These are phyloP conservation scores for Rhabditoides inermis DNA, from an alignment of 2,888 invertebrate genomes.

Conservation along the genomic window DNA sequence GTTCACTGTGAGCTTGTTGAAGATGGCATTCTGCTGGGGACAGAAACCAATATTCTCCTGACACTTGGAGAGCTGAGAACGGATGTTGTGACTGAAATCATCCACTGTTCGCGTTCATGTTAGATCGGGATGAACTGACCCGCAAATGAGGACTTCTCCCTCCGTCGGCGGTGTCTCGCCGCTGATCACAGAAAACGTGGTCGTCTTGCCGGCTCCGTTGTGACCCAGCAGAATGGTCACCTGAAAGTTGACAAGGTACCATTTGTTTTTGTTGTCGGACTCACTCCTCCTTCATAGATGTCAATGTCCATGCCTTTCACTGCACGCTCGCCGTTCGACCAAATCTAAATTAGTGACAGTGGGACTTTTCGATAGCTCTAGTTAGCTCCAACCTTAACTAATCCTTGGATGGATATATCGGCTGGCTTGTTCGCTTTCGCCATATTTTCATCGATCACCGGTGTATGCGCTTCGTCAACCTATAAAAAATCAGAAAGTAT, in stretches of 20 bases:
- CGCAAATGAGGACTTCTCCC: constrained; percentile 32
- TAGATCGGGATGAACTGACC: too few relatives aligned
- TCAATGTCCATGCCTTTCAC: constrained; percentile 40
- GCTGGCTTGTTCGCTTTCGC: too few relatives aligned
- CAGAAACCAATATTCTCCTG: constrained; percentile 38
- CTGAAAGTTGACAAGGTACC: too few relatives aligned
- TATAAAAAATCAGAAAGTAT: too few relatives aligned
- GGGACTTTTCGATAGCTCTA: too few relatives aligned
- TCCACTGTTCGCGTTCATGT: too few relatives aligned
- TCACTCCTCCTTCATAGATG: constrained; percentile 29
- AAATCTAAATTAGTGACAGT: too few relatives aligned
- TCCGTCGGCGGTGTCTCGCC: constrained; percentile 37
- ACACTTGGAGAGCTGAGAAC: constrained; percentile 19
- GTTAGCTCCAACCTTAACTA: too few relatives aligned
- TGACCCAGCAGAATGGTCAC: constrained; percentile 50
- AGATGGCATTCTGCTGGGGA: constrained; percentile 46
- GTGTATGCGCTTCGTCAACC: too few relatives aligned
- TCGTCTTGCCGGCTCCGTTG: constrained; percentile 48
- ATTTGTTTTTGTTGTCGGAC: too few relatives aligned
- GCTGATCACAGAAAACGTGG: constrained; percentile 32
- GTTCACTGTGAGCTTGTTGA: constrained; percentile 38
- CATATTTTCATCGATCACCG: too few relatives aligned
- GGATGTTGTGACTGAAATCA: constrained; percentile 27
- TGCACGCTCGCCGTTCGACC: constrained; percentile 40
- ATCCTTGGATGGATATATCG: too few relatives aligned